These are phyloP conservation scores for Etheostoma cragini DNA, from an alignment of 2,113 vertebrate genomes.

Conservation along the genomic window DNA sequence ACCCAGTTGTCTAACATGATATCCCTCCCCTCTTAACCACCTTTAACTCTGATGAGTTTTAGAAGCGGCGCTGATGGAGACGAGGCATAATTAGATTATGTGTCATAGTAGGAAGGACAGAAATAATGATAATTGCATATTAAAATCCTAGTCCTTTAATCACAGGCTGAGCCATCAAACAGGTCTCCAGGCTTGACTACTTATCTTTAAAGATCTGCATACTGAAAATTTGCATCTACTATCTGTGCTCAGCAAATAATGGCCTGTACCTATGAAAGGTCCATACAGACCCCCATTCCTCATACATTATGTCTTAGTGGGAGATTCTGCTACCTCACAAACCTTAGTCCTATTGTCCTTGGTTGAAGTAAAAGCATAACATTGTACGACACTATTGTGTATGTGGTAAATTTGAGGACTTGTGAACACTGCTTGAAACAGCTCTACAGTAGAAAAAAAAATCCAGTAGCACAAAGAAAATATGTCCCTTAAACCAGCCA, in stretches of 20 bases:
- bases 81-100: constrained; percentile 50
- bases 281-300: constrained; percentile 14
- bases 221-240: constrained; percentile 29
- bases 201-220: constrained; percentile 48
- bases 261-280: background rate
- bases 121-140: constrained; percentile 62
- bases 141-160: constrained; percentile 41
- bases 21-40: background rate
- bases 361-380: background rate
- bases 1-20: constrained; percentile 23
- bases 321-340: constrained; percentile 4
- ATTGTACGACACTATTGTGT: background rate
- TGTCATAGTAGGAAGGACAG: constrained; percentile 22
- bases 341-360: background rate
- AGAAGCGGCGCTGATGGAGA: constrained; percentile 31
- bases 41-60: constrained; percentile 41
- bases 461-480: background rate
- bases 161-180: constrained; percentile 19
- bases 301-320: constrained; percentile 1
- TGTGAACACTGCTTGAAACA: background rate
- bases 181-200: constrained; percentile 26
- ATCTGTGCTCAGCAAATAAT: background rate
- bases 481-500: background rate
- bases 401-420: background rate
- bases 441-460: background rate